Evolutionary conservation across 2,888 invertebrate genomes (phyloP), one percentile per base, ranked within the genome.

Genomic region (Brenthis hecate): DNA sequence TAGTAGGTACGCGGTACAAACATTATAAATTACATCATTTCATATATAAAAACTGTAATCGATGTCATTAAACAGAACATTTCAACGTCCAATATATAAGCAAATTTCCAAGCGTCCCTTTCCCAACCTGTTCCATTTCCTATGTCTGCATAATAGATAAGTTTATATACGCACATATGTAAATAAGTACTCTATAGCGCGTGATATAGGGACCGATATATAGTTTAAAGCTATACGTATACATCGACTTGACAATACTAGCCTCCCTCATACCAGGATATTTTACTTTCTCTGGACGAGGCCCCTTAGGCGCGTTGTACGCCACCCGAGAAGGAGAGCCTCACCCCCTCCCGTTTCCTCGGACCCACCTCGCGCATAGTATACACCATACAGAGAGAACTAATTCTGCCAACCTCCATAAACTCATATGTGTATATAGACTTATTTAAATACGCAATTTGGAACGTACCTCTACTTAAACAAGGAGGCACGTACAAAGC

Each of bases 241-340:
- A 89, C 84, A 88, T 88, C 80, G 86, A 84, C 88, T 91, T 92
- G 92, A 92, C 92, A 92, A 91, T 92, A 89, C 91, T 92, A 90
- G 91, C 90, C 91, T 85, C 90, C 92, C 91, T 85, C 90, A 89
- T 84, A 88, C 90, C 90, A 91, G 91, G 90, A 90, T 90, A 91
- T 89, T 92, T 91, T 91, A 91, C 91, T 92, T 92, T 92, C 90
- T 89, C 92, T 92, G 91, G 91, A 89, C 92, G 90, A 83, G 86
- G 82, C 89, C 91, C 90, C 88, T 88, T 80, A 85, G 89, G 90
- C 91, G 88, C 83, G 83, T 85, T 81, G 83, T 79, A 77, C 81
- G 75, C 85, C 85, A 77, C 85, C 82, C 78, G 74, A 74, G 73
- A 76, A 80, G 79, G 77, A 75, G 76, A 76, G 76, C 73, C 75